Evolutionary conservation across 2,888 invertebrate species (phyloP), one percentile per base, ranked within the genome.

Genomic region (Drosophila kanekoi): DNA sequence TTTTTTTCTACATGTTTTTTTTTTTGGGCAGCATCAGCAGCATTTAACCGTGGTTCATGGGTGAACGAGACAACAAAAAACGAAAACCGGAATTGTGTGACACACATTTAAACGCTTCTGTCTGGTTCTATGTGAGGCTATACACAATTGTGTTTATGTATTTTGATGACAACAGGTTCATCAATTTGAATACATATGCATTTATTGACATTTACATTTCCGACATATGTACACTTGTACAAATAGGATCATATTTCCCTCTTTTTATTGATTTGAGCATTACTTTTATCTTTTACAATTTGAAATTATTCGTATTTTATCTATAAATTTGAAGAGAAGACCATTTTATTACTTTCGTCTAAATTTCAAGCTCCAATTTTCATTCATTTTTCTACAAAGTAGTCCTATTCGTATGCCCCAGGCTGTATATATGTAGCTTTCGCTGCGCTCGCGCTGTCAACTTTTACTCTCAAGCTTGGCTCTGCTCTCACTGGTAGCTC

Each of bases 391-490:
- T 35, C 13, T 4, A 10, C 11, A n/a, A n/a, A 40, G 13, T 14
- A 8, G n/a, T 40, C 6, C 9, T 9, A 52, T 40, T 18, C 16
- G 16, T 16, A 2, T 52, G 16, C 3, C 40, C 28, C 0, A 10
- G 10, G 3, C 40, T 52, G 52, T 52, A 2, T 16, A 4, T 16
- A 37, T 32, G 16, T 18, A 72, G 70, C 77, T 80, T 80, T 79
- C 80, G 80, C 72, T 72, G 53, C 47, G 49, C 58, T 62, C 56
- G 37, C 61, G 44, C 51, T 51, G 14, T 11, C 38, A 64, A 89
- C 88, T 85, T 89, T 89, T 89, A 89, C 88, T 85, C 89, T 85
- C 82, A 37, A 59, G 51, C 66, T 47, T 52, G 35, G 40, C 45
- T 58, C 61, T 64, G 37, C 69, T 57, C 65, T 69, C 59, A 43